A percentile compares a stretch with the other conserved stretches of the same genome.
These are phyloP conservation scores for Epirrita christyi DNA, from an alignment of 2,888 invertebrate species.

Conservation along the genomic window DNA sequence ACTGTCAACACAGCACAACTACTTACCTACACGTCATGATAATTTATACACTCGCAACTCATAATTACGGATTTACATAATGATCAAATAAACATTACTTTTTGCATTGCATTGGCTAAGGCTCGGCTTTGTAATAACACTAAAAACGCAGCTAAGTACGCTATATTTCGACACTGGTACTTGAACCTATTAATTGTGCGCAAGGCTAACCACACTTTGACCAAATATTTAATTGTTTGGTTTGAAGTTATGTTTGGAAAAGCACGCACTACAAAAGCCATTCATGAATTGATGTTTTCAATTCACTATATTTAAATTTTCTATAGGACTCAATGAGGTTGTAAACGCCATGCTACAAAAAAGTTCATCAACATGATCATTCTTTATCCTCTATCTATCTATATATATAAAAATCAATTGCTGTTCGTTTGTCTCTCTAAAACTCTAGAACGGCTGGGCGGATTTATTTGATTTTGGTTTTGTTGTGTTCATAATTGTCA, in stretches of 20 bases:
- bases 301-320: no score
- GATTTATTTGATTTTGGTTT: no score
- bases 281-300: no score
- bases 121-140: constrained; percentile 32
- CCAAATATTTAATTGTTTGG: constrained; percentile 29
- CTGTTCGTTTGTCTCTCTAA: no score
- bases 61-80: constrained; percentile 39
- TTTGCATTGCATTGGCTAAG: constrained; percentile 33
- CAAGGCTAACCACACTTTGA: constrained; percentile 33
- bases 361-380: no score
- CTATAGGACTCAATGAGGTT: no score
- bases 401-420: no score
- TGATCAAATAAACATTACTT: constrained; percentile 35
- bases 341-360: no score
- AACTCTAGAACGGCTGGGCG: no score
- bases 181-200: constrained; percentile 32
- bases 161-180: constrained; percentile 27
- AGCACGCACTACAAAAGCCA: no score
- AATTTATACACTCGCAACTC: constrained; percentile 26
- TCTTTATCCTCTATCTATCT: no score
- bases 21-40: neutral
- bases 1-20: constrained; percentile 25
- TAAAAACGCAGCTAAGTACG: constrained; percentile 29
- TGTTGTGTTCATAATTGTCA: no score
- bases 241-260: constrained; percentile 6